Conservation (phyloP, 2,113 vertebrate genomes). For the Misgurnus mizolepis region DNA sequence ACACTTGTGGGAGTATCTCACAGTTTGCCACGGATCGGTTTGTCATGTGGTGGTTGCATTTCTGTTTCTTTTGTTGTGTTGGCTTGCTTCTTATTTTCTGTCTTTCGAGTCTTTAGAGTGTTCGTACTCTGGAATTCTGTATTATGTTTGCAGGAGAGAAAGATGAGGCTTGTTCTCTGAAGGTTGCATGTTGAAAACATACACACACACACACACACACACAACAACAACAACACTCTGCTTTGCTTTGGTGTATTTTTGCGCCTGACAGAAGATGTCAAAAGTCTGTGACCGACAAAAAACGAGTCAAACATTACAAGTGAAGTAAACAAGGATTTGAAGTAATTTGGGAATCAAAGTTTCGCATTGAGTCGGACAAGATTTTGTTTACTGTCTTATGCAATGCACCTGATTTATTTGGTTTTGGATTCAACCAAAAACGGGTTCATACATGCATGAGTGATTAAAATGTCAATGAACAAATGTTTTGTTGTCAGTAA, state of each 20-base stretch:
- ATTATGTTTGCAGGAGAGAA: constrained; percentile 25
- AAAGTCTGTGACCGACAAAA: constrained; percentile 18
- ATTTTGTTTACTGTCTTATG: constrained; percentile 7
- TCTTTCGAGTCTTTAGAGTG: constrained; percentile 23
- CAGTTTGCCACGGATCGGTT: constrained; percentile 1
- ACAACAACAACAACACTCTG: constrained; percentile 32
- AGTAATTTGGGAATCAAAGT: constrained; percentile 33
- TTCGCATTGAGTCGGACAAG: constrained; percentile 8
- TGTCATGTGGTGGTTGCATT: constrained; percentile 61
- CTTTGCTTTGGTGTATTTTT: constrained; percentile 38
- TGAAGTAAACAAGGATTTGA: constrained; percentile 19
- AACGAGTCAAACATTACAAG: constrained; percentile 28
- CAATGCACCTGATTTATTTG: neutral
- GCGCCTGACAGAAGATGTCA: constrained; percentile 34
- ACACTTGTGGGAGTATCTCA: constrained; percentile 53
- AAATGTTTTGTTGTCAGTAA: no score
- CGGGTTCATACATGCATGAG: neutral
- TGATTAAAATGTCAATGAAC: neutral
- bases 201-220: constrained; percentile 1
- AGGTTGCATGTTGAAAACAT: constrained; percentile 37
- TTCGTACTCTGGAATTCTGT: constrained; percentile 7
- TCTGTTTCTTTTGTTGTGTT: constrained; percentile 19
- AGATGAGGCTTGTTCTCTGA: constrained; percentile 23
- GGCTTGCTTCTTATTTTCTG: constrained; percentile 18
- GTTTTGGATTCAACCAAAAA: neutral